These are phyloP conservation scores for Nixonia krombeini DNA, from an alignment of 1,140 invertebrate genomes.

Conservation along the genomic window DNA sequence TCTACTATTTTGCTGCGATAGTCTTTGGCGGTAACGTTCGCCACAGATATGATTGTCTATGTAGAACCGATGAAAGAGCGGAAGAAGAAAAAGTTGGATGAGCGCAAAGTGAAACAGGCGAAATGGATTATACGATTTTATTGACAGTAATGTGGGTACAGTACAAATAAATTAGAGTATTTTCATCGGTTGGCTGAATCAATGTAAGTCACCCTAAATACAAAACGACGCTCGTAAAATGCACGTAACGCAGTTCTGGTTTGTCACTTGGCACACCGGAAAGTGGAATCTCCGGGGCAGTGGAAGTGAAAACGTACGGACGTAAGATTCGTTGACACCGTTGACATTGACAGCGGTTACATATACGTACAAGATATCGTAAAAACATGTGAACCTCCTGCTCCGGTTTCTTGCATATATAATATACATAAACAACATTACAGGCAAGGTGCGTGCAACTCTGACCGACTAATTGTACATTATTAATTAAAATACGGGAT, in stretches of 20 bases:
- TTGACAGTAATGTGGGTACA: conserved; percentile 42
- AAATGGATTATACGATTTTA: conserved; percentile 32
- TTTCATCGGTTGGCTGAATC: too few species aligned
- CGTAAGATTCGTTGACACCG: conserved; percentile 13
- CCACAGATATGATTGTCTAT: too few species aligned
- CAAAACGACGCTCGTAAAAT: too few species aligned
- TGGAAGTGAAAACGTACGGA: conserved; percentile 11
- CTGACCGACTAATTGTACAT: conserved; percentile 12
- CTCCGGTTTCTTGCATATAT: conserved; percentile 18
- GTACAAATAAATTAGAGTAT: conserved; percentile 31
- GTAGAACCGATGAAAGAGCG: background rate
- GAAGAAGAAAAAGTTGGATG: background rate
- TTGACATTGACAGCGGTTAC: too few species aligned
- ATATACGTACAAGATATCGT: conserved; percentile 25
- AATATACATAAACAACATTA: conserved; percentile 31
- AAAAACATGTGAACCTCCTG: too few species aligned
- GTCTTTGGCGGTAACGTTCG: too few species aligned
- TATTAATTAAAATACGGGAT: too few species aligned
- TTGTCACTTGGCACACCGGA: too few species aligned
- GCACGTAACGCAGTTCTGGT: background rate
- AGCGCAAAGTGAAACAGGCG: background rate
- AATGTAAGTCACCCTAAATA: conserved; percentile 19
- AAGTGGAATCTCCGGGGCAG: conserved; percentile 9
- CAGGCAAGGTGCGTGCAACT: conserved; percentile 29
- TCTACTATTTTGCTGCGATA: too few species aligned